Conservation (phyloP, 2,797 vertebrate genomes). For the Takifugu ocellatus region DNA sequence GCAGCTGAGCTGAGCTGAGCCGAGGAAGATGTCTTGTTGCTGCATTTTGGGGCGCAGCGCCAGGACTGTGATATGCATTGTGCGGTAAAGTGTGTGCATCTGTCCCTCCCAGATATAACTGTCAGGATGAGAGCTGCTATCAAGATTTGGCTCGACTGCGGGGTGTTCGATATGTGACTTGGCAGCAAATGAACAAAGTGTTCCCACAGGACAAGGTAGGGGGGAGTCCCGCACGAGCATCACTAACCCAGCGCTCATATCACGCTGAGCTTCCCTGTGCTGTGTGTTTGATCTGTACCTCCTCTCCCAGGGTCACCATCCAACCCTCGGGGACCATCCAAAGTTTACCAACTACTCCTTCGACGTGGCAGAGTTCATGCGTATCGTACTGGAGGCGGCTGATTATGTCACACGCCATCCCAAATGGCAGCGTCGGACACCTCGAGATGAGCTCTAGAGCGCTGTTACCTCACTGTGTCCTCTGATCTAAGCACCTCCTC, state of each 20-base stretch:
- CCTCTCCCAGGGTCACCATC: constrained; percentile 89
- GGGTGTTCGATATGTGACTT: constrained; percentile 91
- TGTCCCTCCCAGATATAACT: constrained; percentile 88
- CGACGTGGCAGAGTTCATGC: constrained; percentile 90
- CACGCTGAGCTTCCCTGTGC: not conserved
- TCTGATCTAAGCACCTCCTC: not conserved
- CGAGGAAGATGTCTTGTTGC: constrained; percentile 2
- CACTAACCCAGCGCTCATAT: not conserved
- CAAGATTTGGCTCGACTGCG: constrained; percentile 91
- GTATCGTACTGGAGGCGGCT: constrained; percentile 84
- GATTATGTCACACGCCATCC: constrained; percentile 83
- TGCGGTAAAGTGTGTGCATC: constrained; percentile 65
- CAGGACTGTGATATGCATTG: constrained; percentile 8
- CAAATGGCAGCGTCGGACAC: constrained; percentile 76
- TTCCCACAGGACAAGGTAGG: constrained; percentile 92
- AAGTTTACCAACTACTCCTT: constrained; percentile 99
- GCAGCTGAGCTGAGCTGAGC: constrained; percentile 1
- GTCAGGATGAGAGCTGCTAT: constrained; percentile 96
- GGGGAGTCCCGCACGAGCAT: constrained; percentile 33
- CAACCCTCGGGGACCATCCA: constrained; percentile 92
- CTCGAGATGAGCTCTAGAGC: constrained; percentile 83
- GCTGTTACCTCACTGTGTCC: constrained; percentile 9
- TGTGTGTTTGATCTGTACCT: not conserved
- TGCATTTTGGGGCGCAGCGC: constrained; percentile 15
- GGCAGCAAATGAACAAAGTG: constrained; percentile 88